Evolutionary conservation across 2,888 invertebrate species (phyloP).

Genomic region (Hemaris fuciformis): DNA sequence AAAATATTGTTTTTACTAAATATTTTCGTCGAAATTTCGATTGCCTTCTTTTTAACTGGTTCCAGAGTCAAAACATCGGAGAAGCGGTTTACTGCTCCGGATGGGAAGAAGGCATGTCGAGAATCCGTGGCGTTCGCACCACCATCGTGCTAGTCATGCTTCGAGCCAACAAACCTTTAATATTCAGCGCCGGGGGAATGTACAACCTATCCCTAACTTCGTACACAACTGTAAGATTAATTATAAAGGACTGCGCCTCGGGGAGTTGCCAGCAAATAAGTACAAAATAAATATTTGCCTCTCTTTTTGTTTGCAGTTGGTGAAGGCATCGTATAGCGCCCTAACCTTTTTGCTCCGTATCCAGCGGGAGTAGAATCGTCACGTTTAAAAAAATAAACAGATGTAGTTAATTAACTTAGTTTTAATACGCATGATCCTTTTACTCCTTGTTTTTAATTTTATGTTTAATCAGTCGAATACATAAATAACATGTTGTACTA

Average conservation of each 20-base stretch:
- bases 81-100: constrained; percentile 59
- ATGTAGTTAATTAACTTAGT: neutral
- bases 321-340: constrained; percentile 71
- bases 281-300: neutral
- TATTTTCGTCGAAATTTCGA: no score
- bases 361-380: constrained; percentile 1
- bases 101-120: constrained; percentile 58
- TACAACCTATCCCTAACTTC: constrained; percentile 60
- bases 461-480: no score
- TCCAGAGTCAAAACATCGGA: constrained; percentile 54
- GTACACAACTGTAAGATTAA: constrained; percentile 51
- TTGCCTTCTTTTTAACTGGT: no score
- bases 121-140: constrained; percentile 48
- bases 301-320: constrained; percentile 55
- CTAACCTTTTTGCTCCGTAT: constrained; percentile 61
- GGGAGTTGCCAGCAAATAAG: neutral
- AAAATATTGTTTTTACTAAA: no score
- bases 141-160: constrained; percentile 51
- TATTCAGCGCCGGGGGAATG: constrained; percentile 67
- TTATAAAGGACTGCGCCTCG: neutral
- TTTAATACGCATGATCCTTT: neutral
- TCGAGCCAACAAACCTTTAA: constrained; percentile 55
- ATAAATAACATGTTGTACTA: no score
- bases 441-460: no score
- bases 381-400: neutral